Base-by-base conservation (phyloP, 2,888 invertebrate genomes). In the Linnaemya vulpina region DNA sequence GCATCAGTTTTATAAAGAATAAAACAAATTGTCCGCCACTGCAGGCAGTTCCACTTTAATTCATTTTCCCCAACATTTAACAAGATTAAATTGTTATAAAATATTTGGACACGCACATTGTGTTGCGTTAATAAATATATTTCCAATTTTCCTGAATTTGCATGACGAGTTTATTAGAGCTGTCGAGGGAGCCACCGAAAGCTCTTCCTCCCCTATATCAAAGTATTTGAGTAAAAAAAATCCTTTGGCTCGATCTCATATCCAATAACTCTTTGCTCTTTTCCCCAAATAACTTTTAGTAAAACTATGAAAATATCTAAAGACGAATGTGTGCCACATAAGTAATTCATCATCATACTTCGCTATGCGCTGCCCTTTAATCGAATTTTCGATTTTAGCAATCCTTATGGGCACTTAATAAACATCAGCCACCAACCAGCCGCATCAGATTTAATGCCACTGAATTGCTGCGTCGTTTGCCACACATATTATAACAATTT, bases 381-480 rank as follows among this genome's bases (percentile, higher is more conserved):
- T 84, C 81, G 83, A 87, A 86, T 83, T 83, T 65, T 63, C 53
- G 43, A 83, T 76, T 79, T 86, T 73, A 40, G 53, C 38, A 81
- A 79, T 86, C 81, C 81, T 79, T 65, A 73, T 60, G 78, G 82
- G 73, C 62, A 67, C 53, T 68, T 79, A 63, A 76, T 65, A 79
- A 73, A 67, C 73, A 68, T 68, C 73, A 83, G 49, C 70, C 38
- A 62, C 20, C 49, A 76, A 40, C 38, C 46, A 77, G 20, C 38
- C 43, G 40, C 35, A 62, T 55, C 76, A 65, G 25, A 71, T 71
- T 58, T 71, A 65, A 58, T 58, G 38, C 35, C 60, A 73, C 15
- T 35, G 51, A 65, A 58, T 46, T 76, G 49, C 58, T 58, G 55
- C 71, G n/a, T 76, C 58, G 63, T 71, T 80, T 63, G 49, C 43